Percentiles rank a stretch among this genome's conserved stretches.
Evolutionary conservation across 2,113 vertebrate genomes (phyloP).

Genomic region (Accipiter cooperii): DNA sequence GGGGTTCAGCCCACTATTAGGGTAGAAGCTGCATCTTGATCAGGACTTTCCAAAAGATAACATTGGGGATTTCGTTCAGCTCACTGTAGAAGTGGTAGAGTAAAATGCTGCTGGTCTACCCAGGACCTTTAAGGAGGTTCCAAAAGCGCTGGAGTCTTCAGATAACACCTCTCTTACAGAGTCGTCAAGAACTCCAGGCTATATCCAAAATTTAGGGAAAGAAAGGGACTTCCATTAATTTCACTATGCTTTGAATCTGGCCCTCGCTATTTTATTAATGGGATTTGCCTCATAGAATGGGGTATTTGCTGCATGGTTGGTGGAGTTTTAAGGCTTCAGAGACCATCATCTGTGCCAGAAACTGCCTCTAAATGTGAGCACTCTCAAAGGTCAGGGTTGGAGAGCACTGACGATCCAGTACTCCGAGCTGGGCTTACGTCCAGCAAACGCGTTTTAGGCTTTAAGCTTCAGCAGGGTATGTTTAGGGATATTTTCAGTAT

Average conservation of each 20-base stretch:
- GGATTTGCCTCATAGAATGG: not conserved
- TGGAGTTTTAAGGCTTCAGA: constrained; percentile 7
- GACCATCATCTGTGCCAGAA: not conserved
- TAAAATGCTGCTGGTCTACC: not conserved
- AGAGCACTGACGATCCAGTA: not conserved
- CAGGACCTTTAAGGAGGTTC: not conserved
- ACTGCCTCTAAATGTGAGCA: not conserved
- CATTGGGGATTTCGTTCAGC: not conserved
- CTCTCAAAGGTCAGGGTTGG: not conserved
- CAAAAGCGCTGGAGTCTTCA: not conserved
- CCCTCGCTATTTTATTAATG: not conserved
- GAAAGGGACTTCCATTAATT: not conserved
- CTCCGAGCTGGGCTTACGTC: not conserved
- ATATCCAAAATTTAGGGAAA: not conserved
- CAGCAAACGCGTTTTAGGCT: constrained; percentile 23
- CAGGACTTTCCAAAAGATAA: not conserved
- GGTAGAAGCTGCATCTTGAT: not conserved
- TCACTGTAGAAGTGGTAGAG: not conserved
- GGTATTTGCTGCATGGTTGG: not conserved
- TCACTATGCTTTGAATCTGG: not conserved
- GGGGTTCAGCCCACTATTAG: not conserved
- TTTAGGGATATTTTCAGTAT: constrained; percentile 20
- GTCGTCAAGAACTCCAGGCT: not conserved
- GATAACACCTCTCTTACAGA: not conserved
- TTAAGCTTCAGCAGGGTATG: not conserved